Evolutionary conservation across 2,888 invertebrate species (phyloP), one percentile per base, ranked within the genome.

Genomic region (Tiliacea aurago): DNA sequence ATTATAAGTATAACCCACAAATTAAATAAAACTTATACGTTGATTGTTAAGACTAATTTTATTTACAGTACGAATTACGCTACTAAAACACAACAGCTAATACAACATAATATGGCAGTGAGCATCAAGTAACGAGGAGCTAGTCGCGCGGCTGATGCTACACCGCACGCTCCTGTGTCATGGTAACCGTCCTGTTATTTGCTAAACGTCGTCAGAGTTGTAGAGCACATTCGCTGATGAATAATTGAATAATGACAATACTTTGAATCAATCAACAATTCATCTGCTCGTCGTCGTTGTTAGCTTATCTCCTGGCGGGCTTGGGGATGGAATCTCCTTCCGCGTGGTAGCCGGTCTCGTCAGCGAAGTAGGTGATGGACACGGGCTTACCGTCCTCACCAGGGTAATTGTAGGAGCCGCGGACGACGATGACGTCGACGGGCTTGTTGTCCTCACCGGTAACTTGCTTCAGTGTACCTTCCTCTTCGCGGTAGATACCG

Each of bases 331-430:
- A 97, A 0, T 95, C 95, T 61, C 97, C 97, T 63, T 96, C 96
- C 2, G 97, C 96, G 80, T 96, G 97, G 96, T 94, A 98, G 78
- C 97, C 97, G 81, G 91, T 96, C 91, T 97, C 97, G 84, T 97
- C 97, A 64, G 97, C 97, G 76, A 88, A 90, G 93, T 97, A 97
- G 66, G 89, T 95, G 83, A 97, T 81, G 45, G 90, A 88, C 81
- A 97, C 96, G 5, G 92, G 91, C 18, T 95, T 95, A 79, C 97
- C 97, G 2, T 97, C 97, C 0, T 94, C 91, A 73, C 96, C 94
- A 5, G 93, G 91, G 93, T 97, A 97, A 0, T 95, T 92, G 93
- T 95, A 97, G 4, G 94, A 92, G n/a, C 97, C 97, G 77, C 97
- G 97, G 41, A 97, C 96, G 0, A 96, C 95, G 84, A 97, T 94